A percentile compares a stretch with the other conserved stretches of the same genome.
phyloP scores from a whole-genome alignment of 2,888 invertebrate species.

The Trichacis sp. region DNA sequence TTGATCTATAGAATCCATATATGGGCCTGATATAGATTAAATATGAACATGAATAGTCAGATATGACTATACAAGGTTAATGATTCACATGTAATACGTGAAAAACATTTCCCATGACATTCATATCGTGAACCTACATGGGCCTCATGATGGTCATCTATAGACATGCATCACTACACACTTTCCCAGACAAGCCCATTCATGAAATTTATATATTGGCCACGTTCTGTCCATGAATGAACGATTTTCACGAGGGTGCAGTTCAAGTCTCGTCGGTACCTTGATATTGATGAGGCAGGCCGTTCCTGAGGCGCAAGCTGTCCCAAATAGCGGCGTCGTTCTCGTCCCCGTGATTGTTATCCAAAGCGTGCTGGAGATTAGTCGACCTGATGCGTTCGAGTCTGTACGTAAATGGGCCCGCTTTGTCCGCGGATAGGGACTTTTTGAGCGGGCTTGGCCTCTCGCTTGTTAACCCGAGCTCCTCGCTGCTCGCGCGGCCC shows the following conservation, averaged over 20 bases:
- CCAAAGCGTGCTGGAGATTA: conserved; percentile 39
- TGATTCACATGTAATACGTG: conserved; percentile 28
- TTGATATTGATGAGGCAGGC: conserved; percentile 64
- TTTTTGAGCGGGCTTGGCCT: conserved; percentile 50
- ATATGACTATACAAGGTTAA: too few species aligned
- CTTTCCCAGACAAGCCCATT: too few species aligned
- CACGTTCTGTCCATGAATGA: too few species aligned
- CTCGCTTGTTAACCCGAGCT: conserved; percentile 47
- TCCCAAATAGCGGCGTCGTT: conserved; percentile 57
- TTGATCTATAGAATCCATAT: too few species aligned
- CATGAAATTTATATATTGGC: conserved; percentile 20
- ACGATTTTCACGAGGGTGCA: conserved; percentile 9
- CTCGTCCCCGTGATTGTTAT: conserved; percentile 46
- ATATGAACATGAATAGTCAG: too few species aligned
- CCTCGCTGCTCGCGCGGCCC: conserved; percentile 48
- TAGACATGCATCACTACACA: too few species aligned
- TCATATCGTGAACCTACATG: too few species aligned
- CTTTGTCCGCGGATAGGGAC: conserved; percentile 49
- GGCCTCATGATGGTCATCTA: too few species aligned
- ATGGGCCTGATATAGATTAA: too few species aligned
- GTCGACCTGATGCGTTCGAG: conserved; percentile 56
- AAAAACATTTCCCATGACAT: too few species aligned
- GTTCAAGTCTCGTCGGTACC: conserved; percentile 63
- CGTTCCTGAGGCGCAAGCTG: conserved; percentile 60
- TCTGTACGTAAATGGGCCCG: conserved; percentile 52